A percentile compares a stretch with the other conserved stretches of the same genome.
phyloP scores from a whole-genome alignment of 2,888 invertebrate genomes.

The Eupithecia insigniata region DNA sequence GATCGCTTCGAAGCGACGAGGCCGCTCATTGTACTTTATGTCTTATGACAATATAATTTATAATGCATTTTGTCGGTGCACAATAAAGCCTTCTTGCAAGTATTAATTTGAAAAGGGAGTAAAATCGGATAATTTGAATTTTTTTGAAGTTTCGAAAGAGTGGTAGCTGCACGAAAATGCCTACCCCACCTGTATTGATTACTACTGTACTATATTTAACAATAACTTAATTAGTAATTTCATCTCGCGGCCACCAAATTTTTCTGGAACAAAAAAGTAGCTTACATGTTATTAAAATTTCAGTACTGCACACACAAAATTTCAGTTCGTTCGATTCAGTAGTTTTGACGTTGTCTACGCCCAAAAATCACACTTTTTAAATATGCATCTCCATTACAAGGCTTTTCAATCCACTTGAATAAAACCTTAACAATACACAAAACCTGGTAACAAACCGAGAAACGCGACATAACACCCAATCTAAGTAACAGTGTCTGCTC shows the following conservation, averaged over 20 bases:
- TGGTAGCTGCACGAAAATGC: background rate
- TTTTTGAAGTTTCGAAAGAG: no score
- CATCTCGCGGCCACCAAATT: no score
- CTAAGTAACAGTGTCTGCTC: constrained; percentile 32
- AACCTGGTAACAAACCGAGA: constrained; percentile 17
- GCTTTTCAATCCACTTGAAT: background rate
- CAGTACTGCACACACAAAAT: background rate
- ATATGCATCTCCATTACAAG: background rate
- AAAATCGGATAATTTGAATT: no score
- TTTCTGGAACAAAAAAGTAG: no score
- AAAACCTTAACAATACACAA: background rate
- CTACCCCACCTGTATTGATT: background rate
- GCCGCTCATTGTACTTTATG: no score
- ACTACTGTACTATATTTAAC: no score
- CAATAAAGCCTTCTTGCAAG: background rate
- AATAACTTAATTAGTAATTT: no score
- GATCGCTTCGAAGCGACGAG: no score
- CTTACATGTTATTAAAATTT: no score
- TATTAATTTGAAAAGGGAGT: no score
- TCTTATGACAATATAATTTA: no score
- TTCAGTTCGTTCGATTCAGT: background rate
- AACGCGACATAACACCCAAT: constrained; percentile 32
- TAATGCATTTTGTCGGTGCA: background rate
- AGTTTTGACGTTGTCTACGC: background rate
- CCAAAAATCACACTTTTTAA: no score